Conservation (phyloP, 2,888 invertebrate species). For the Epiblema foenella region DNA sequence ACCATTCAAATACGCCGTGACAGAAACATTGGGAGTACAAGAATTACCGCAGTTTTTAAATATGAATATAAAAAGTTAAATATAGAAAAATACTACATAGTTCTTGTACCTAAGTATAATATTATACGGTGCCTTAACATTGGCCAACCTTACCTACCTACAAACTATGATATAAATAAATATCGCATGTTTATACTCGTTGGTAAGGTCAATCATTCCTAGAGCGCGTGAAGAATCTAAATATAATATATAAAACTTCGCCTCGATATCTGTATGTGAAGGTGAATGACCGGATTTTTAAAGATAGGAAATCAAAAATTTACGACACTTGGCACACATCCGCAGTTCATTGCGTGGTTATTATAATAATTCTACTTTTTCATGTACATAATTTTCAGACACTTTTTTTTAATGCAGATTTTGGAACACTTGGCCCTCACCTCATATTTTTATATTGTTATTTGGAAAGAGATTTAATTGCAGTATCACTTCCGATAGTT, state of each 20-base stretch:
- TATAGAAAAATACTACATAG: too few relatives aligned
- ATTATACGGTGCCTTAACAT: background rate
- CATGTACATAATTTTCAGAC: too few relatives aligned
- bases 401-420: too few relatives aligned
- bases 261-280: background rate
- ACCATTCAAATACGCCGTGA: too few relatives aligned
- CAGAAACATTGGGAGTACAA: too few relatives aligned
- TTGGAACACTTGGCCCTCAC: too few relatives aligned
- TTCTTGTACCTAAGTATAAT: background rate
- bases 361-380: too few relatives aligned
- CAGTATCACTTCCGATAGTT: too few relatives aligned
- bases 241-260: conserved; percentile 20
- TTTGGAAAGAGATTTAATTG: too few relatives aligned
- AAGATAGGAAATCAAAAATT: background rate
- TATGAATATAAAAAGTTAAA: too few relatives aligned
- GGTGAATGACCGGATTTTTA: conserved; percentile 20
- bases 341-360: background rate
- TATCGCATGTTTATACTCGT: background rate
- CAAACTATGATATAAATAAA: background rate
- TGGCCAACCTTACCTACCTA: background rate
- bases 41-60: too few relatives aligned
- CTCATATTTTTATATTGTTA: too few relatives aligned
- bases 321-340: background rate
- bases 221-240: conserved; percentile 10
- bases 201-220: conserved; percentile 4